Evolutionary conservation across 2,888 invertebrate species (phyloP), one percentile per base, ranked within the genome.

Genomic region (Platycnemis pennipes): DNA sequence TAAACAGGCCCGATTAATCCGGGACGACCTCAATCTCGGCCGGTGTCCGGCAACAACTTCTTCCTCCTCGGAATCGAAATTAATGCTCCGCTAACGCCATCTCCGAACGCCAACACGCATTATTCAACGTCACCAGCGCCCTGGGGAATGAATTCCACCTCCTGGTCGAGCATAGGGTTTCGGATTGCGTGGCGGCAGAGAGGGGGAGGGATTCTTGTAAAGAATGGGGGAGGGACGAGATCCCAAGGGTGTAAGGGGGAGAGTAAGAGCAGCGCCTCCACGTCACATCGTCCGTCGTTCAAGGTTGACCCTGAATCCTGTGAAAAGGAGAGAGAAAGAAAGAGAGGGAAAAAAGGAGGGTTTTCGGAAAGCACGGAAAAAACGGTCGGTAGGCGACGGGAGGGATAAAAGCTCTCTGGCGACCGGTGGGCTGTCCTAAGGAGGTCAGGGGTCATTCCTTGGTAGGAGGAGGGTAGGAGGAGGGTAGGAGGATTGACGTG

Each of bases 51-150:
- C 77, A 77, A 31, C 77, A 31, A 77, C 77, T n/a, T 7, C 63
- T 26, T 26, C 26, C n/a, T 63, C 31, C 77, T n/a, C 77, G 37
- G 37, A 31, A 77, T 77, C 77, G 77, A 77, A 77, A 77, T 77
- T 77, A 77, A 77, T 77, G 77, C 77, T 31, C 37, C 37, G 77
- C 37, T 77, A 37, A 77, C 77, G 77, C 77, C 77, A 77, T 77
- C 77, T 77, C n/a, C 77, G 77, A 77, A 77, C 77, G 77, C 13
- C 77, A 77, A 13, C 77, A 77, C 77, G 77, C 77, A 77, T 77
- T 77, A 77, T 77, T 77, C 77, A 77, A 77, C 77, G 77, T 77
- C 77, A 77, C 0, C 31, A n/a, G n/a, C 77, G 31, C 37, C 77
- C 77, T 37, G 37, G 11, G 37, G 77, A 37, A 77, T 26, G 77